Base-by-base conservation (phyloP, 2,797 vertebrate genomes). In the Hemibagrus guttatus region DNA sequence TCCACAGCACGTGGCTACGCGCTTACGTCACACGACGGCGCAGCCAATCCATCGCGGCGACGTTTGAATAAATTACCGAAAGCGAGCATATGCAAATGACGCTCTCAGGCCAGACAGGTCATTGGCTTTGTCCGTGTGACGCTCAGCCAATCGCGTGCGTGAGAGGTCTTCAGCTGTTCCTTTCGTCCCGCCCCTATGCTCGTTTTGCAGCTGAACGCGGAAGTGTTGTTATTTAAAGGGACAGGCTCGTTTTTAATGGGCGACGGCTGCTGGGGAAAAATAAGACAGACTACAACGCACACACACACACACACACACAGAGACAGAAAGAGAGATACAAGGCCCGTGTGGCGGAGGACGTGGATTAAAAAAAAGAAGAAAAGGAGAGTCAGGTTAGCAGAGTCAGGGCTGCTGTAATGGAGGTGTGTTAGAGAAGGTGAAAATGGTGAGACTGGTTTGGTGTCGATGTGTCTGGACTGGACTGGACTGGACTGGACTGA, bases 181-280 rank as follows among this genome's bases (percentile, higher is more conserved):
- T 1, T 52, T 90, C 84, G 42, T 90, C 92, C 94, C 86, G 95
- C 95, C 19, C 26, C 56, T 58, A 26, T 54, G 89, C 89, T 88
- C 19, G 8, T 89, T 39, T 28, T n/a, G 71, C 26, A 42, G 79
- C 85, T 84, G 94, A 94, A 89, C 93, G 95, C 96, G 95, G 95
- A 96, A 96, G 94, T 92, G 90, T 35, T 85, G 91, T 86, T 42
- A 88, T 90, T 96, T 96, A 96, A 96, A 96, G 96, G 85, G 93
- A 91, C 93, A 95, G 88, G 74, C 89, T 19, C 35, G 85, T 23
- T 88, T 93, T 90, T 90, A 42, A 85, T 79, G 94, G 89, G 91
- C 91, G 85, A 93, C 92, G 93, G 91, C 91, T 94, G 83, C 69
- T 79, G 39, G 81, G 49, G 69, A 64, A 85, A 71, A 92, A 92